Evolutionary conservation across 1,140 invertebrate species (phyloP).

Genomic region (Drosophila nasuta): DNA sequence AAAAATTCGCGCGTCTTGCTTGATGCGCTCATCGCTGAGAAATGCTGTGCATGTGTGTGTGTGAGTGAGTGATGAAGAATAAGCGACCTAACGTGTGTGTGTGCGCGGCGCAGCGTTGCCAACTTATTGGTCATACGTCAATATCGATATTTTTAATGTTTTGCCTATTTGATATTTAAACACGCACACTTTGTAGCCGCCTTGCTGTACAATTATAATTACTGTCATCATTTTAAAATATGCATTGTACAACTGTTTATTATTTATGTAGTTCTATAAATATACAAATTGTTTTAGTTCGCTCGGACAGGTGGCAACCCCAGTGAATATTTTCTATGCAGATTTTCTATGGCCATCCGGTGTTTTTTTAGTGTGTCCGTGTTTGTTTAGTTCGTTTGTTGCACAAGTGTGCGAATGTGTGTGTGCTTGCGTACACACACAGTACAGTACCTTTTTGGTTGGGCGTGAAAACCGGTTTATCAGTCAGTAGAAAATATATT

Average conservation of each 20-base stretch:
- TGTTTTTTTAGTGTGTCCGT: slow-evolving; percentile 25
- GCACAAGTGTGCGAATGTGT: slow-evolving; percentile 1
- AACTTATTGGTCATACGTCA: slow-evolving; percentile 77
- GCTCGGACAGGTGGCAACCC: slow-evolving; percentile 61
- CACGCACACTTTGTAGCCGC: slow-evolving; percentile 5
- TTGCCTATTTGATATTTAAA: slow-evolving; percentile 39
- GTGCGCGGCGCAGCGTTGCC: slow-evolving; percentile 60
- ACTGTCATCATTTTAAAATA: slow-evolving; percentile 20
- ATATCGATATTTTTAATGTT: slow-evolving; percentile 68
- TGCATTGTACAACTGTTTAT: not conserved
- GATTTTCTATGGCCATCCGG: slow-evolving; percentile 34
- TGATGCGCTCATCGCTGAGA: slow-evolving; percentile 79
- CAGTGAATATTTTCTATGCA: slow-evolving; percentile 41
- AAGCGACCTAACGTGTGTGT: slow-evolving; percentile 38
- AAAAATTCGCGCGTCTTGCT: slow-evolving; percentile 80
- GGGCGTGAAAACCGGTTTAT: slow-evolving; percentile 76
- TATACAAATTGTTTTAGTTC: not conserved
- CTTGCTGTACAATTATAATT: slow-evolving; percentile 12
- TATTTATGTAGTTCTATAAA: not conserved
- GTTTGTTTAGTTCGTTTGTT: slow-evolving; percentile 54
- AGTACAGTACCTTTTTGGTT: slow-evolving; percentile 27
- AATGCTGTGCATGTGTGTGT: slow-evolving; percentile 54
- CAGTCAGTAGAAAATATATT: slow-evolving; percentile 44
- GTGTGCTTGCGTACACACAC: not conserved
- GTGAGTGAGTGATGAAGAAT: slow-evolving; percentile 16